Conservation (phyloP, 2,113 vertebrate genomes). For the Atrichornis clamosus region DNA sequence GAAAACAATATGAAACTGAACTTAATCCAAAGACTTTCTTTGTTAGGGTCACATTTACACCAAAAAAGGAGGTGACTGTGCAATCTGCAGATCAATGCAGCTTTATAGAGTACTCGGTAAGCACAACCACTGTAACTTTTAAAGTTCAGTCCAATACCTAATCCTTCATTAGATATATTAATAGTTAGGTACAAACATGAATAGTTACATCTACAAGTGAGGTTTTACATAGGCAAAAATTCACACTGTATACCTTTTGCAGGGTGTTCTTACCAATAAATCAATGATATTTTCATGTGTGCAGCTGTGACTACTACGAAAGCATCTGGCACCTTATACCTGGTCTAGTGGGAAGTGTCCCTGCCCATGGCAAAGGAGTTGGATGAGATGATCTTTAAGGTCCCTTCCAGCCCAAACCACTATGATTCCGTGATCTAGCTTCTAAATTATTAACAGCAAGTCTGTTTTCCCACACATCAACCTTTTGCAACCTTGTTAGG, state of each 20-base stretch:
- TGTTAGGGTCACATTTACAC: not conserved
- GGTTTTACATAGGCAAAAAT: not conserved
- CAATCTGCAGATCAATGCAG: not conserved
- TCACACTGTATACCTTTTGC: not conserved
- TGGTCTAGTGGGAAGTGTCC: not conserved
- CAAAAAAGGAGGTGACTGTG: not conserved
- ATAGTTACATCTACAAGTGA: not conserved
- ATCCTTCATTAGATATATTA: not conserved
- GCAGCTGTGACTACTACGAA: not conserved
- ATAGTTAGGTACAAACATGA: not conserved
- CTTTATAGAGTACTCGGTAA: not conserved
- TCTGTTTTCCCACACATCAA: not conserved
- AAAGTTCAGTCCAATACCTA: not conserved
- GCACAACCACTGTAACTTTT: not conserved
- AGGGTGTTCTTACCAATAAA: not conserved
- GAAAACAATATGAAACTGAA: not conserved
- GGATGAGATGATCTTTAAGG: not conserved
- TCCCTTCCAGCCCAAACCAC: not conserved
- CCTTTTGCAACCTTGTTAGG: not conserved
- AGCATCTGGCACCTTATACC: not conserved
- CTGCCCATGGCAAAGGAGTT: not conserved
- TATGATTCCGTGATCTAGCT: not conserved
- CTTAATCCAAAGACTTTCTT: not conserved
- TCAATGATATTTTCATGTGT: not conserved
- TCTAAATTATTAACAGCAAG: not conserved